Base-by-base conservation (phyloP, 2,113 vertebrate genomes). In the Chiloscyllium plagiosum region DNA sequence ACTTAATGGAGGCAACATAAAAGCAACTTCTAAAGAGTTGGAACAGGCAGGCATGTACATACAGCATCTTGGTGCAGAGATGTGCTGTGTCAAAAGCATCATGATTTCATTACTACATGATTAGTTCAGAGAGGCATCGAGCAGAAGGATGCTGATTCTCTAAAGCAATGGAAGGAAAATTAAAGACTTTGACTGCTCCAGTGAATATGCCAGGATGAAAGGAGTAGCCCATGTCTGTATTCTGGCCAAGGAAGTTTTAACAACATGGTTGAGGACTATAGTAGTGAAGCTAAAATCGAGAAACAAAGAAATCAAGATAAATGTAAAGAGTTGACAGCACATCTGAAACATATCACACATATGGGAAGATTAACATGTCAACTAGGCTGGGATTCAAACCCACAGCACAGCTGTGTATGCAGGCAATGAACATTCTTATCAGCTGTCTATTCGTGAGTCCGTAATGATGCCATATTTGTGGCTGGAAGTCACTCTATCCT, bases 21-120 rank as follows among this genome's bases (percentile, higher is more conserved):
- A 61, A 56, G 10, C 86, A 95, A 85, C 96, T 95, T 96, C 96
- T 19, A 1, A 56, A 37, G 15, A 52, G 70, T 96, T 96, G 96
- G 22, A 29, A 33, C 96, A 96, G 69, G 96, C 96, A 96, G 69
- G 96, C 96, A 61, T 96, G 65, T 56, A 96, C 96, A 96, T 76
- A 69, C 95, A 96, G 86, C 96, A 96, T 96, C 96, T 95, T 83
- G 78, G 83, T 52, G 26, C 26, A 52, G 50, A 89, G 13, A 29
- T 70, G 66, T 94, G 37, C 52, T 90, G 87, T 65, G 29, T 90
- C 52, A 56, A 17, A 90, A 61, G 15, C 7, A 17, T 15, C 78
- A 61, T 89, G 50, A 66, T 94, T 70, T 42, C 37, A 69, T 66
- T 70, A 33, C 20, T 15, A 52, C 10, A 72, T 52, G 20, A 24